phyloP scores from a whole-genome alignment of 1,140 invertebrate species.

The Mya arenaria region DNA sequence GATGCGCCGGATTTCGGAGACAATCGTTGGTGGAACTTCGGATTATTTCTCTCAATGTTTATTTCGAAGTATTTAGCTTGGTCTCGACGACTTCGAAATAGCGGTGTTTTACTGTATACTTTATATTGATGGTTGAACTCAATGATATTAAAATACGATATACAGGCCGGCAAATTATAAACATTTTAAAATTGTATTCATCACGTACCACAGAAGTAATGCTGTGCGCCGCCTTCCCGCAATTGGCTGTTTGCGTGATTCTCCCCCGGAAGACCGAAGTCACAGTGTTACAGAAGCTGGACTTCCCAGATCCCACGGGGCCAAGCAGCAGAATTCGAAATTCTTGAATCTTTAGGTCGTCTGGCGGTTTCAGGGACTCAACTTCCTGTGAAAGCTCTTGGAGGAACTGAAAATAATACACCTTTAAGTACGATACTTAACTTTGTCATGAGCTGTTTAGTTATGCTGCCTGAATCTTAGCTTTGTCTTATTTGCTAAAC shows the following conservation, averaged over 20 bases:
- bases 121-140: no score
- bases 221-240: conserved; percentile 46
- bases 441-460: no score
- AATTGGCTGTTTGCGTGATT: conserved; percentile 30
- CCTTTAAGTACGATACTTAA: no score
- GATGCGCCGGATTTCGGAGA: no score
- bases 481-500: not conserved
- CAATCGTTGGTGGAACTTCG: no score
- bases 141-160: no score
- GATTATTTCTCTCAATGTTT: no score
- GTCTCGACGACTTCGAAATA: no score
- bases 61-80: no score
- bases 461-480: not conserved
- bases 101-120: no score
- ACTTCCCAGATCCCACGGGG: conserved; percentile 54
- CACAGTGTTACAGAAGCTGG: conserved; percentile 59
- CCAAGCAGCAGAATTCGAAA: conserved; percentile 53
- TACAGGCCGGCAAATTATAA: no score
- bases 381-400: conserved; percentile 36
- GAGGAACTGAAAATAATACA: not conserved
- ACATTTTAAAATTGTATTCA: no score
- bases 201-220: conserved; percentile 57
- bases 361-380: conserved; percentile 21
- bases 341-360: conserved; percentile 7
- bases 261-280: conserved; percentile 49